phyloP scores from a whole-genome alignment of 1,140 invertebrate species.

The Drosophila pachea region DNA sequence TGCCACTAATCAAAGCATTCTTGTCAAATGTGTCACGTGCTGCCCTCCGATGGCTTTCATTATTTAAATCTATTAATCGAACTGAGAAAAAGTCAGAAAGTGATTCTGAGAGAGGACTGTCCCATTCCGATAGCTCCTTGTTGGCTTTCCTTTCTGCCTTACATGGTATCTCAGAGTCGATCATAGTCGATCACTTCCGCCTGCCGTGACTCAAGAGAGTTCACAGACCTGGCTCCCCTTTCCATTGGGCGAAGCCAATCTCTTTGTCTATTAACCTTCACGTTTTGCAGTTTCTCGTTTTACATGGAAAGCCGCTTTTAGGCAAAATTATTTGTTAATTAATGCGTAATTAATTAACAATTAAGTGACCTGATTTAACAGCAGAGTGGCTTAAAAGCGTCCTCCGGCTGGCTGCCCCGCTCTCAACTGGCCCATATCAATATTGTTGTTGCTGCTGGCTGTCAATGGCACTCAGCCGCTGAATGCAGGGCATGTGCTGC shows the following conservation, averaged over 20 bases:
- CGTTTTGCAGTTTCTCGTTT: constrained; percentile 30
- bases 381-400: constrained; percentile 53
- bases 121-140: too few species aligned
- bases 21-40: constrained; percentile 34
- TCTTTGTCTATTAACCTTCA: not conserved
- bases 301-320: not conserved
- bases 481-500: constrained; percentile 76
- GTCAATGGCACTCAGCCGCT: constrained; percentile 69
- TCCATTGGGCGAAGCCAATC: not conserved
- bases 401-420: constrained; percentile 40
- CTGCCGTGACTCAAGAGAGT: not conserved
- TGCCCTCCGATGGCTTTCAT: not conserved
- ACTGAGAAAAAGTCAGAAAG: too few species aligned
- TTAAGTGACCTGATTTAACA: constrained; percentile 71
- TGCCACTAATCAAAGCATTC: constrained; percentile 31
- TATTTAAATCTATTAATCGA: not conserved
- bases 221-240: not conserved
- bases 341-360: constrained; percentile 32
- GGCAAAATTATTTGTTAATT: constrained; percentile 6
- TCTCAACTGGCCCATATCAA: constrained; percentile 25
- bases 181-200: too few species aligned
- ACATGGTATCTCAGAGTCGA: too few species aligned
- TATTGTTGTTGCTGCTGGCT: constrained; percentile 45
- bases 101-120: too few species aligned
- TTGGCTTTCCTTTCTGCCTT: too few species aligned